Evolutionary conservation across 2,888 invertebrate species (phyloP).

Genomic region (Ectemnius cavifrons): DNA sequence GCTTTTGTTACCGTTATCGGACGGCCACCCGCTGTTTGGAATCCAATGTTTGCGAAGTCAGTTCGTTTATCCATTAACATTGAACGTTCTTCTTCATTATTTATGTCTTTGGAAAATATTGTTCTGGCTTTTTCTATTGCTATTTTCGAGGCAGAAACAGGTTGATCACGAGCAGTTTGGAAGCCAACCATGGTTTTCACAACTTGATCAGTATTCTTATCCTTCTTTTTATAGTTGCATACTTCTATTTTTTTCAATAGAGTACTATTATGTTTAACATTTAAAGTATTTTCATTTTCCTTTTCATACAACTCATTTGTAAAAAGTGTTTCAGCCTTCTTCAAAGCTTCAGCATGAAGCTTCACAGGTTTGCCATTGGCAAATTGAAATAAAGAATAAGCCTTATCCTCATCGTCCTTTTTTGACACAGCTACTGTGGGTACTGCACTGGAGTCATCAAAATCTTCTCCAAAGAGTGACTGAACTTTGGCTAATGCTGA

Average conservation of each 20-base stretch:
- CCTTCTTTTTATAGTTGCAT: too few relatives aligned
- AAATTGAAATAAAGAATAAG: constrained; percentile 12
- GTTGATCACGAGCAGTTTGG: background rate
- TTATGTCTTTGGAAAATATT: background rate
- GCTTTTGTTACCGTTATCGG: constrained; percentile 1
- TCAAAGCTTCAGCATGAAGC: constrained; percentile 10
- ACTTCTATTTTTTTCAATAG: too few relatives aligned
- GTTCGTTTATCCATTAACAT: background rate
- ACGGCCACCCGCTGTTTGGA: constrained; percentile 22
- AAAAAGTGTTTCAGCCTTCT: constrained; percentile 5
- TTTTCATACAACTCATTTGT: constrained; percentile 15
- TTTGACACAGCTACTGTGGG: background rate
- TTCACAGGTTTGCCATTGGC: constrained; percentile 9
- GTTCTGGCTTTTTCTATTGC: background rate
- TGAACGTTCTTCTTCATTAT: background rate
- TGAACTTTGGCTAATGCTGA: constrained; percentile 19
- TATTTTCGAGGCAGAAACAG: background rate
- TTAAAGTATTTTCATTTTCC: background rate
- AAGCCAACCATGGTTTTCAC: background rate
- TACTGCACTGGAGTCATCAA: background rate
- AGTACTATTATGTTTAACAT: background rate
- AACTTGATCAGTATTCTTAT: too few relatives aligned
- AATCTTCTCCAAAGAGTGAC: constrained; percentile 5
- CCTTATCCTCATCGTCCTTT: background rate
- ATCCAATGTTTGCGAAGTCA: constrained; percentile 10